Evolutionary conservation across 2,888 invertebrate species (phyloP).

Genomic region (Gnatocerus cornutus): DNA sequence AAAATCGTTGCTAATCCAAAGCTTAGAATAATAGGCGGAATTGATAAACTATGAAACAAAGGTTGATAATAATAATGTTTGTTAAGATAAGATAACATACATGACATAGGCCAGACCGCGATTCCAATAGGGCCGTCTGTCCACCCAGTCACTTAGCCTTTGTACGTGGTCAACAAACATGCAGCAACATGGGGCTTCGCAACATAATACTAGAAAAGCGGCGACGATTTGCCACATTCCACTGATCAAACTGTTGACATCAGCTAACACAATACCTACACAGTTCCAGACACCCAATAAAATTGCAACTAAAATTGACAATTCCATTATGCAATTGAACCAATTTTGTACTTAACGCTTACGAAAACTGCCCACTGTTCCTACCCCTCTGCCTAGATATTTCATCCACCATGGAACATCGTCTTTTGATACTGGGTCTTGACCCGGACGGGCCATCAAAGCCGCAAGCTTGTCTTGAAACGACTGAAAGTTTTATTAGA

Average conservation of each 20-base stretch:
- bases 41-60: slow-evolving; percentile 78
- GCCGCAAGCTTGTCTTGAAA: slow-evolving; percentile 86
- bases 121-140: slow-evolving; percentile 90
- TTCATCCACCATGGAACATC: slow-evolving; percentile 93
- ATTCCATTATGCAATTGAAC: slow-evolving; percentile 27
- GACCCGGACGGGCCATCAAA: slow-evolving; percentile 87
- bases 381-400: slow-evolving; percentile 87
- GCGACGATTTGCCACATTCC: slow-evolving; percentile 92
- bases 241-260: slow-evolving; percentile 80
- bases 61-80: not conserved
- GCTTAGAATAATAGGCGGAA: slow-evolving; percentile 87
- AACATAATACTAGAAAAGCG: slow-evolving; percentile 89
- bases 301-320: slow-evolving; percentile 83
- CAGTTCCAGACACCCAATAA: slow-evolving; percentile 86
- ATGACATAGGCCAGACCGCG: slow-evolving; percentile 88
- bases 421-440: slow-evolving; percentile 84
- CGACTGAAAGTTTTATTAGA: slow-evolving; percentile 74
- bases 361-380: slow-evolving; percentile 89
- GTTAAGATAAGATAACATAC: slow-evolving; percentile 75
- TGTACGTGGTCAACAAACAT: slow-evolving; percentile 96
- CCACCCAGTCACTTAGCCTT: slow-evolving; percentile 86
- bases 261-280: slow-evolving; percentile 77
- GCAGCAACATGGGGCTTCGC: slow-evolving; percentile 98
- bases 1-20: slow-evolving; percentile 84
- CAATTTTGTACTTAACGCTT: slow-evolving; percentile 66